Percentiles rank a stretch among this genome's conserved stretches.
Evolutionary conservation across 2,113 vertebrate species (phyloP).

Genomic region (Eurypyga helias): DNA sequence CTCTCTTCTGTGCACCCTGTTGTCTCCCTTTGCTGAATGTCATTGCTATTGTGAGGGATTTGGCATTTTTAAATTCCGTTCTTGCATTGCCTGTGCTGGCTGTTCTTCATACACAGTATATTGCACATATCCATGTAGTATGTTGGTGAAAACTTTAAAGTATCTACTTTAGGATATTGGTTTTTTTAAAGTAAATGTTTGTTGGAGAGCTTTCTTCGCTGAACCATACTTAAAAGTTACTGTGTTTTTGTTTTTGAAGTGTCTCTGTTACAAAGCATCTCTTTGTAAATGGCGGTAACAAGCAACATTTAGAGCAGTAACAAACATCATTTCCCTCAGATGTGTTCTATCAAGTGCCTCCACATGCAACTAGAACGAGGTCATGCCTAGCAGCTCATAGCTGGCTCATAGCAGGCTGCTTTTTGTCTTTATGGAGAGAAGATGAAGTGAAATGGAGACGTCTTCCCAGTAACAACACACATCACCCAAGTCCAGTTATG

Average conservation of each 20-base stretch:
- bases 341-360: neutral
- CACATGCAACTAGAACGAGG: neutral
- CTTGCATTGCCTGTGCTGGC: neutral
- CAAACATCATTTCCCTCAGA: neutral
- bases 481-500: neutral
- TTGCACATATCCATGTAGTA: accelerated
- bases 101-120: neutral
- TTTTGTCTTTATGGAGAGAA: neutral
- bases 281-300: neutral
- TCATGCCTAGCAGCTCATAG: neutral
- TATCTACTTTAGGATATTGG: neutral
- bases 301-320: neutral
- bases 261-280: neutral
- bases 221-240: neutral
- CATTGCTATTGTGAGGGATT: neutral
- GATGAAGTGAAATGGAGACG: neutral
- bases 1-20: neutral
- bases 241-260: neutral
- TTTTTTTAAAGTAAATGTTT: neutral
- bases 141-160: neutral
- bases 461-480: neutral
- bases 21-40: neutral
- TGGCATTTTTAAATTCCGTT: neutral
- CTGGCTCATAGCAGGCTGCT: neutral
- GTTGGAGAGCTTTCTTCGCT: neutral